These are phyloP conservation scores for Rhinatrema bivittatum DNA, from an alignment of 2,797 vertebrate species.

Conservation along the genomic window DNA sequence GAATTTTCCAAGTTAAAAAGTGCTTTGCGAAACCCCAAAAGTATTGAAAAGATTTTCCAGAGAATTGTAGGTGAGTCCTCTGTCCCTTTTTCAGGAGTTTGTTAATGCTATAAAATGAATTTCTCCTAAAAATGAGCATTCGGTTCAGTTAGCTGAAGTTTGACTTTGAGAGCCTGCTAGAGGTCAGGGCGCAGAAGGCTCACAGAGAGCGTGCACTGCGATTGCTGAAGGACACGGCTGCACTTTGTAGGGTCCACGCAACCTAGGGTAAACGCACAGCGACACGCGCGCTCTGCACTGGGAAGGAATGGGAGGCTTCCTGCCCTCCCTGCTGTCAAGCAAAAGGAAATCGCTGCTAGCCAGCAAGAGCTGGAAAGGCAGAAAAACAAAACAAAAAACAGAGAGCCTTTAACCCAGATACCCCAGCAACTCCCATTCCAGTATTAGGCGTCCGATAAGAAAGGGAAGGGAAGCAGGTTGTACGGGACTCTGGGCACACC, in stretches of 20 bases:
- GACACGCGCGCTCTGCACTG: constrained; percentile 28
- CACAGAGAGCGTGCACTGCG: constrained; percentile 26
- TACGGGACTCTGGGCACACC: too few relatives aligned
- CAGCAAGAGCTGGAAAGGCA: constrained; percentile 13
- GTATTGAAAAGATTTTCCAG: too few relatives aligned
- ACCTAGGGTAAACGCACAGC: too few relatives aligned
- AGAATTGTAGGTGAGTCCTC: too few relatives aligned
- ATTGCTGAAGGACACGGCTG: constrained; percentile 25
- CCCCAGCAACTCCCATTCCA: too few relatives aligned
- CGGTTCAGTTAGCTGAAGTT: constrained; percentile 29
- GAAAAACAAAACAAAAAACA: constrained; percentile 15
- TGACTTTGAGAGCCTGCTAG: constrained; percentile 27
- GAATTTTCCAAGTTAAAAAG: too few relatives aligned
- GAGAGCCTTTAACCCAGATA: constrained; percentile 12
- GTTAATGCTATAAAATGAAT: too few relatives aligned
- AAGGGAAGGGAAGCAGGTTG: too few relatives aligned
- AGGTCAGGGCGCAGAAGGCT: constrained; percentile 24
- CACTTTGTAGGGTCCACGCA: constrained; percentile 32
- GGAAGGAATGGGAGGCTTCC: constrained; percentile 39
- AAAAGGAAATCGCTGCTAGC: constrained; percentile 2
- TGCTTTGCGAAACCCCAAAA: too few relatives aligned
- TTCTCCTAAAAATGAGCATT: too few relatives aligned
- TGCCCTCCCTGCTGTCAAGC: constrained; percentile 27
- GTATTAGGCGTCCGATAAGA: too few relatives aligned
- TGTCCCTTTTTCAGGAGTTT: too few relatives aligned